Percentiles rank a stretch among this genome's conserved stretches.
These are phyloP conservation scores for Oxyura jamaicensis DNA, from an alignment of 2,113 vertebrate genomes.

Conservation along the genomic window DNA sequence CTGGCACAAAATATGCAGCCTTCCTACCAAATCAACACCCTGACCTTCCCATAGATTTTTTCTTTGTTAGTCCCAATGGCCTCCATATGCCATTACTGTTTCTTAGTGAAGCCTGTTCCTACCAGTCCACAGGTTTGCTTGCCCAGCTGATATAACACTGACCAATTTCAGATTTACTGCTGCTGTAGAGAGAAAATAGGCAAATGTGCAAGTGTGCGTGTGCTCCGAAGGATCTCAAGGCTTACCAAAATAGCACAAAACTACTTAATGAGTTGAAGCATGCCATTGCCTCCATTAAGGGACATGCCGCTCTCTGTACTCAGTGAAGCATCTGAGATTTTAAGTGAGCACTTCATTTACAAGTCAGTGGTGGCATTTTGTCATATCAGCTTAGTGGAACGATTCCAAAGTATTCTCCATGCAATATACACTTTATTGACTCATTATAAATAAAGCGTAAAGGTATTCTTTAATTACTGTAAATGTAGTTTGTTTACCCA, in stretches of 20 bases:
- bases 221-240: not conserved
- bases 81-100: not conserved
- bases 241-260: not conserved
- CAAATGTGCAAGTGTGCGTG: not conserved
- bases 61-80: not conserved
- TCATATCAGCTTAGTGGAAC: not conserved
- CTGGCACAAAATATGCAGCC: not conserved
- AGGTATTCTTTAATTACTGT: slow-evolving; percentile 50
- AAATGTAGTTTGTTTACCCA: not conserved
- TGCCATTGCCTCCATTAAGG: not conserved
- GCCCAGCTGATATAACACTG: not conserved
- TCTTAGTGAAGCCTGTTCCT: not conserved
- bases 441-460: slow-evolving; percentile 12
- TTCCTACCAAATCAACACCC: not conserved
- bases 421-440: not conserved
- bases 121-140: not conserved
- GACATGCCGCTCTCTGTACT: not conserved
- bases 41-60: not conserved
- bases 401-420: not conserved
- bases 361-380: not conserved
- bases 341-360: not conserved
- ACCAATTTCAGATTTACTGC: not conserved
- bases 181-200: not conserved
- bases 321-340: not conserved
- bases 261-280: not conserved